Evolutionary conservation across 2,797 vertebrate species (phyloP), one percentile per base, ranked within the genome.

Genomic region (Xiphophorus birchmanni): DNA sequence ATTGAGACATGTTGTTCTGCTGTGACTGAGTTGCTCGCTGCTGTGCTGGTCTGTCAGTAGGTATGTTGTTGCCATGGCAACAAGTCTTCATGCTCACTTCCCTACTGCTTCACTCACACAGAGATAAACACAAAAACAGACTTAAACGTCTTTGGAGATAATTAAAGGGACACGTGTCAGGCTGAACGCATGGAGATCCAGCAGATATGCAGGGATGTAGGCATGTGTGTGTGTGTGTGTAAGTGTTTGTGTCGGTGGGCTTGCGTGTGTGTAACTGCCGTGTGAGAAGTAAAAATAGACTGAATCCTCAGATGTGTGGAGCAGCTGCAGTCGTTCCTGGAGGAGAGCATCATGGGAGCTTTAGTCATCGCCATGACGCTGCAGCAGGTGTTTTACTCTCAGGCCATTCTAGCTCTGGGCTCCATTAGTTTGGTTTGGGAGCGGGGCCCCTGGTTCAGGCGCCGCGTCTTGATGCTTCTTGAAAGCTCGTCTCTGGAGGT

Each of bases 61-160:
- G 81, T 88, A 90, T 94, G 91, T 91, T 94, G 95, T 96, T 95
- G 91, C 92, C 94, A 95, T 95, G 90, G 93, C 90, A 95, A 88
- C 94, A 90, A 86, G 86, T 90, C 85, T 92, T 91, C 89, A 91
- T 73, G 50, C 90, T 90, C 82, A 50, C 79, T 76, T 74, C 29
- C 73, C 47, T 50, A 5, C 47, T 52, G 17, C 18, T 3, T 73
- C 52, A 47, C 52, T 15, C 67, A 71, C 42, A 58, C 73, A 45
- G 42, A 74, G 29, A 67, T 21, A 21, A 67, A 67, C 6, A 78
- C 76, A 82, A 75, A 35, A 78, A 79, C 35, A 71, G 75, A 69
- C 76, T 48, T 1, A 52, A 78, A 88, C 83, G 87, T 89, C 83
- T 85, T 92, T 80, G 65, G 80, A 89, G 86, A 91, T 92, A 95